A percentile compares a stretch with the other conserved stretches of the same genome.
These are phyloP conservation scores for Amphilophus citrinellus DNA, from an alignment of 2,113 vertebrate genomes.

Conservation along the genomic window DNA sequence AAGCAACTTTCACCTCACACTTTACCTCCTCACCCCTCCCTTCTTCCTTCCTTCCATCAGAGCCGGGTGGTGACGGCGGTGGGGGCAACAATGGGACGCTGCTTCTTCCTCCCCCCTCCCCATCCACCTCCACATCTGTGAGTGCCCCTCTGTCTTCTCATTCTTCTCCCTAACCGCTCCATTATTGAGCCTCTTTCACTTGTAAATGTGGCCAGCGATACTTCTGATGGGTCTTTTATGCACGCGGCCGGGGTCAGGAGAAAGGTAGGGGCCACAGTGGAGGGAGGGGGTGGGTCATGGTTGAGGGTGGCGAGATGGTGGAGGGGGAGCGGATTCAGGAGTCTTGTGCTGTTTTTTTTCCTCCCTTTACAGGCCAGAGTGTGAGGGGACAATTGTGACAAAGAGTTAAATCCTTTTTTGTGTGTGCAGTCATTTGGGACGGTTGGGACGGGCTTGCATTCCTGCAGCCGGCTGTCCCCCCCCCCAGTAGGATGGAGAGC, in stretches of 20 bases:
- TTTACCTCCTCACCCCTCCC: slow-evolving; percentile 78
- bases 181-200: slow-evolving; percentile 94
- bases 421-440: slow-evolving; percentile 81
- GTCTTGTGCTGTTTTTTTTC: slow-evolving; percentile 66
- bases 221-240: slow-evolving; percentile 84
- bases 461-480: slow-evolving; percentile 43
- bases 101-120: slow-evolving; percentile 68
- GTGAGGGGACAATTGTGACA: slow-evolving; percentile 75
- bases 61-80: neutral
- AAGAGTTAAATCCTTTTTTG: slow-evolving; percentile 82
- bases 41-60: slow-evolving; percentile 71
- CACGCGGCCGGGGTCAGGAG: slow-evolving; percentile 74
- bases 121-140: slow-evolving; percentile 95
- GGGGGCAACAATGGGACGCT: slow-evolving; percentile 75
- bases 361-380: slow-evolving; percentile 63
- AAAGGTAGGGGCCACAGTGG: neutral
- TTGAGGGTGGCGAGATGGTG: slow-evolving; percentile 28
- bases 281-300: slow-evolving; percentile 46
- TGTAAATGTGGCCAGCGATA: slow-evolving; percentile 88
- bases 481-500: slow-evolving; percentile 11
- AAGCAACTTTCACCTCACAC: slow-evolving; percentile 59
- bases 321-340: slow-evolving; percentile 38
- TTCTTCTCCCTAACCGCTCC: slow-evolving; percentile 96
- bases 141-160: slow-evolving; percentile 92
- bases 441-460: slow-evolving; percentile 72